These are phyloP conservation scores for Nematolebias whitei DNA, from an alignment of 2,113 vertebrate species.

Conservation along the genomic window DNA sequence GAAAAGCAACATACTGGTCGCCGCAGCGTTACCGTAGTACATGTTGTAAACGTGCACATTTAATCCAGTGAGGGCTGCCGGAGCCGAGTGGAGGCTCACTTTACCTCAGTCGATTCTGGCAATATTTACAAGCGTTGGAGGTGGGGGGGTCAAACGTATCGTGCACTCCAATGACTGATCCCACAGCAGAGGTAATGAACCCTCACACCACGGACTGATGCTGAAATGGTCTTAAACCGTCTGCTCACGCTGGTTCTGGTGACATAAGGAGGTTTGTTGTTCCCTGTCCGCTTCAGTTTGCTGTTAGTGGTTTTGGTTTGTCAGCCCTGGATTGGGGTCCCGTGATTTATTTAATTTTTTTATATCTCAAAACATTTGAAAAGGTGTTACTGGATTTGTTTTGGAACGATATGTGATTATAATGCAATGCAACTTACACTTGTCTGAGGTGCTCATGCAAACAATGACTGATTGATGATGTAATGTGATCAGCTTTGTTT, in stretches of 20 bases:
- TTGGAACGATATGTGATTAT: neutral
- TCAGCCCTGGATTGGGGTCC: neutral
- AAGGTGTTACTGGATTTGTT: too few species aligned
- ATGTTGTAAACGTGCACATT: too few species aligned
- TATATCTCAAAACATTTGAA: neutral
- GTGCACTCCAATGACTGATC: conserved; percentile 44
- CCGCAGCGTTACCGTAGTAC: too few species aligned
- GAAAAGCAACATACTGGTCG: too few species aligned
- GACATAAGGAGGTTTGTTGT: too few species aligned
- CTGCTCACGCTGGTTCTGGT: neutral
- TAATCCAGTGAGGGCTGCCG: too few species aligned
- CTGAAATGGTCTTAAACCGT: neutral
- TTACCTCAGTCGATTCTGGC: too few species aligned
- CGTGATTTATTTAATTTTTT: neutral
- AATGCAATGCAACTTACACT: too few species aligned
- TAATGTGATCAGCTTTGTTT: neutral
- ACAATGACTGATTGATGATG: neutral
- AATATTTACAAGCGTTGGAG: too few species aligned
- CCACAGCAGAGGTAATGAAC: conserved; percentile 52
- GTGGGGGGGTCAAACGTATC: too few species aligned
- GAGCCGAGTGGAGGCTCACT: too few species aligned
- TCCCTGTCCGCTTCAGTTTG: conserved; percentile 3
- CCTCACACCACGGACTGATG: neutral
- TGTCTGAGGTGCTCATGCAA: neutral
- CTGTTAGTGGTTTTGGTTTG: neutral